A percentile compares a stretch with the other conserved stretches of the same genome.
Evolutionary conservation across 2,113 vertebrate genomes (phyloP).

Genomic region (Hippocampus abdominalis): DNA sequence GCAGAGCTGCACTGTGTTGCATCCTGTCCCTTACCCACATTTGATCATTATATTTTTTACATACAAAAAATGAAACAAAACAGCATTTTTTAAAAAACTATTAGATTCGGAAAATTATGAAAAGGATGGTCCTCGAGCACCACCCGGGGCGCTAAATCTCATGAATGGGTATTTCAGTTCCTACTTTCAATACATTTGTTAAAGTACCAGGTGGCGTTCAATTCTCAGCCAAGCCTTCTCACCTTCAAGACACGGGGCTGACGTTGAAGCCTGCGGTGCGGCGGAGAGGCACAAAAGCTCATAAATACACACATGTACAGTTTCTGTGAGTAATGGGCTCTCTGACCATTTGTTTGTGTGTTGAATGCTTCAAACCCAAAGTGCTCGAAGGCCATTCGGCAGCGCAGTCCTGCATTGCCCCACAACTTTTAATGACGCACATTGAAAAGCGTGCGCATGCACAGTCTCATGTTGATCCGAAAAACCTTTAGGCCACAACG

Average conservation of each 20-base stretch:
- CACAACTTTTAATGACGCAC: constrained; percentile 35
- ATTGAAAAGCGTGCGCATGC: constrained; percentile 23
- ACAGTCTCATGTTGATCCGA: constrained; percentile 18
- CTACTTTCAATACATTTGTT: constrained; percentile 71
- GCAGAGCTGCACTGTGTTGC: too few species aligned
- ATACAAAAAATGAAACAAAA: constrained; percentile 13
- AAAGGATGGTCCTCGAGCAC: constrained; percentile 61
- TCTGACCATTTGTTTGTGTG: constrained; percentile 69
- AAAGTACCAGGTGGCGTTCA: constrained; percentile 64
- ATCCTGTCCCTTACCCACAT: background rate
- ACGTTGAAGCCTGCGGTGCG: constrained; percentile 48
- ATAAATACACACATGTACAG: constrained; percentile 1
- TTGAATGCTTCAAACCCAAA: constrained; percentile 64
- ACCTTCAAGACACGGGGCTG: constrained; percentile 64
- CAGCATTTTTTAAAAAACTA: constrained; percentile 64
- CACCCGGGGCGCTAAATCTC: constrained; percentile 67
- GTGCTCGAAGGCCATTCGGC: constrained; percentile 52
- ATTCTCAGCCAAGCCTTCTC: constrained; percentile 70
- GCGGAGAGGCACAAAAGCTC: constrained; percentile 32
- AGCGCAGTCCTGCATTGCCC: constrained; percentile 17
- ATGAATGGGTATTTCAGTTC: constrained; percentile 76
- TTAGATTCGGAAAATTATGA: constrained; percentile 73
- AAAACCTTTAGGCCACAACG: constrained; percentile 10
- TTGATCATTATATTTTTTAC: background rate
- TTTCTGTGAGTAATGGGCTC: constrained; percentile 52